Evolutionary conservation across 2,888 invertebrate species (phyloP).

Genomic region (Andrena marginata): DNA sequence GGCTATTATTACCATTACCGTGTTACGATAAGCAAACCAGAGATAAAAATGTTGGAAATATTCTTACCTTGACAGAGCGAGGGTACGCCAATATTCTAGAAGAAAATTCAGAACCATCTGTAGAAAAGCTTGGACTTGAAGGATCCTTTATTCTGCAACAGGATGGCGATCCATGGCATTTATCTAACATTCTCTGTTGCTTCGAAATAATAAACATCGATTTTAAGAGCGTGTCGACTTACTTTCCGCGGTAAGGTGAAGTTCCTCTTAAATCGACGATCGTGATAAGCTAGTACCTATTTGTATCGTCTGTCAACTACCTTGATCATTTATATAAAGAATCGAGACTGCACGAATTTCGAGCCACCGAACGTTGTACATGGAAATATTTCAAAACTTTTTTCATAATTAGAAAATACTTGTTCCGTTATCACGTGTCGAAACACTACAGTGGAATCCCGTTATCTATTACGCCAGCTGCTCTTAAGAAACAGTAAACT

Average conservation of each 20-base stretch:
- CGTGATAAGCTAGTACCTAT: neutral
- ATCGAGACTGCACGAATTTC: neutral
- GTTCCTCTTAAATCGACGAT: constrained; percentile 5
- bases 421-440: neutral
- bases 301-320: neutral
- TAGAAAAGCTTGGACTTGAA: too few species aligned
- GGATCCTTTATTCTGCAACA: too few species aligned
- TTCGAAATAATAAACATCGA: too few species aligned
- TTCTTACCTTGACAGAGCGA: too few species aligned
- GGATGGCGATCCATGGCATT: too few species aligned
- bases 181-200: too few species aligned
- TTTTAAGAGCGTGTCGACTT: too few species aligned
- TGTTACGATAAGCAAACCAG: too few species aligned
- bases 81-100: too few species aligned
- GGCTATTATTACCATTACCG: too few species aligned
- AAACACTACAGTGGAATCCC: neutral
- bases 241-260: constrained; percentile 10
- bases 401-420: neutral
- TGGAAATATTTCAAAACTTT: neutral
- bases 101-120: too few species aligned
- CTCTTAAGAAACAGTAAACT: constrained; percentile 10
- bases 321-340: neutral
- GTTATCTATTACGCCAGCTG: constrained; percentile 19
- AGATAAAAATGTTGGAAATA: too few species aligned
- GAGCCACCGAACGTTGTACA: neutral